Evolutionary conservation across 2,797 vertebrate species (phyloP).

Genomic region (Phrynocephalus forsythii): DNA sequence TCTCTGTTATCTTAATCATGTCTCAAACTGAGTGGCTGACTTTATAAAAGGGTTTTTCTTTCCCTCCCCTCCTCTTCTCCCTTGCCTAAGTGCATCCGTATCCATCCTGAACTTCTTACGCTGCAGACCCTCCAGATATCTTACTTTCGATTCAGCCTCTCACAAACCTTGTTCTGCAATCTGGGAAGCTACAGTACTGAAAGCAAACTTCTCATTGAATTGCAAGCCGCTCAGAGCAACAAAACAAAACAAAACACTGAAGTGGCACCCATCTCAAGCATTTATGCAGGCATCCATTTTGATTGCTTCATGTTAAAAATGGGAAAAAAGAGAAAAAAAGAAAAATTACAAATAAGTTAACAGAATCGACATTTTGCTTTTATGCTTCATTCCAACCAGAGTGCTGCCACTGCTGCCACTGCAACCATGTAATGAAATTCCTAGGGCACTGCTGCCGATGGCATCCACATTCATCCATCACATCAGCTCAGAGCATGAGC

Average conservation of each 20-base stretch:
- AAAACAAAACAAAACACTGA: neutral
- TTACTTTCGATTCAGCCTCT: neutral
- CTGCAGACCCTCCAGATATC: neutral
- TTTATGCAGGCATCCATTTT: neutral
- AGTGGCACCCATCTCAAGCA: neutral
- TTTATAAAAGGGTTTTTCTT: neutral
- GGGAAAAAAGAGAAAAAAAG: neutral
- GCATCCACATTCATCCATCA: slow-evolving; percentile 7
- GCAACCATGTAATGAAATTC: slow-evolving; percentile 11
- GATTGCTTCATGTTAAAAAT: slow-evolving; percentile 9
- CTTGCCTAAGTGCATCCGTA: neutral
- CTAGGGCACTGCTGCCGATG: rapidly evolving
- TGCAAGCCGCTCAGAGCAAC: neutral
- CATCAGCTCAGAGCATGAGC: rapidly evolving
- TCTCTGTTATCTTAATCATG: neutral
- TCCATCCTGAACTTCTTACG: neutral
- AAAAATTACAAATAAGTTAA: slow-evolving; percentile 29
- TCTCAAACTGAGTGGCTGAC: neutral
- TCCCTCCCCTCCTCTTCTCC: neutral
- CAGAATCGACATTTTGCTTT: rapidly evolving
- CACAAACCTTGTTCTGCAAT: neutral
- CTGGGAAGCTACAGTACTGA: neutral
- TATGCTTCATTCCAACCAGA: slow-evolving; percentile 4
- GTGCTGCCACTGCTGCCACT: neutral
- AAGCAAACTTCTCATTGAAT: neutral